These are phyloP conservation scores for Aplysina aerophoba DNA, from an alignment of 37 sponge, comb jelly and placozoan species.

Conservation along the genomic window DNA sequence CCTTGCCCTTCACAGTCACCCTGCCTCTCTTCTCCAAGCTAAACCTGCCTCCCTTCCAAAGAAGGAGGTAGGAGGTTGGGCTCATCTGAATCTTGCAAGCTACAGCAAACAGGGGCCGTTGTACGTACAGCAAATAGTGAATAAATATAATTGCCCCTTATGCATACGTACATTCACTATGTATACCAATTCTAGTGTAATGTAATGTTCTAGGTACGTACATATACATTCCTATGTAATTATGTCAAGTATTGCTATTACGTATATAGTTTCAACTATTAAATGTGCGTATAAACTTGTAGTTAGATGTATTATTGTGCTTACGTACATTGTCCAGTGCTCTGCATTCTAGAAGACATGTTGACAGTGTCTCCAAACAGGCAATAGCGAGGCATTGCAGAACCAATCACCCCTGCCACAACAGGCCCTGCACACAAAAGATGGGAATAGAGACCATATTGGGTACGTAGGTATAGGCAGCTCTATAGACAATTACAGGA, in stretches of 20 bases:
- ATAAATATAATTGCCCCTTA: too few relatives aligned
- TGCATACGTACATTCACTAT: too few relatives aligned
- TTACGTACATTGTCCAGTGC: constrained; percentile 11
- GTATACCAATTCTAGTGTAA: too few relatives aligned
- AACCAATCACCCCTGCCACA: constrained; percentile 18
- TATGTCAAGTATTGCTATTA: too few relatives aligned
- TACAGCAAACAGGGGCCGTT: too few relatives aligned
- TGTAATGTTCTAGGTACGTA: too few relatives aligned
- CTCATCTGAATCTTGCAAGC: constrained; percentile 16
- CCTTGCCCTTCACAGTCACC: constrained; percentile 1
- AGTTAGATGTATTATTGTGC: not conserved
- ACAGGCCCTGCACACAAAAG: not conserved
- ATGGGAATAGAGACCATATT: too few relatives aligned
- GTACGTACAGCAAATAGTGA: too few relatives aligned
- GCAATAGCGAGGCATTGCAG: constrained; percentile 23
- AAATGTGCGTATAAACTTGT: not conserved
- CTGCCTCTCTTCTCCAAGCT: constrained; percentile 5
- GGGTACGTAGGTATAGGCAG: too few relatives aligned
- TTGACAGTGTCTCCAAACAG: constrained; percentile 29
- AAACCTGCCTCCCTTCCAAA: not conserved
- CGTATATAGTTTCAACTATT: too few relatives aligned
- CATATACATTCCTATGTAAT: too few relatives aligned
- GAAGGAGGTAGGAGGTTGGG: constrained; percentile 3
- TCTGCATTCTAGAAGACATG: constrained; percentile 15
- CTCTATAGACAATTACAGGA: too few relatives aligned